Evolutionary conservation across 2,888 invertebrate genomes (phyloP), one percentile per base, ranked within the genome.

Genomic region (Andrena trimmerana): DNA sequence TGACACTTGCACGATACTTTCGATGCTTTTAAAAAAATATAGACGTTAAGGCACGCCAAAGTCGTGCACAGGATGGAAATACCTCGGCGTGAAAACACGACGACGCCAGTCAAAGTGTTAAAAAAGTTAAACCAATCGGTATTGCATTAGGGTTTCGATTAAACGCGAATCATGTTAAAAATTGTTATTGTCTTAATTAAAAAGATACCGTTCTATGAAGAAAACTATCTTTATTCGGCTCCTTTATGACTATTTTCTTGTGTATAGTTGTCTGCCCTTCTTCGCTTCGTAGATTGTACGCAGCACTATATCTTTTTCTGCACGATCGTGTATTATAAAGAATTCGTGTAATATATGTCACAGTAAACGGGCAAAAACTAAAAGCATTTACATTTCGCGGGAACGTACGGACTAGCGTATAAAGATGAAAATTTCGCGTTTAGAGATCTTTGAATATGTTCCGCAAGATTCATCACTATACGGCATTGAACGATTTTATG

Each of bases 201-300:
- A 8, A 33, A 1, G 4, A 20, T 57, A 33, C 16, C 31, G 20
- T 29, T 50, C 65, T 29, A 20, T 31, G 60, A 68, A 62, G 33
- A 24, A 13, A 24, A 70, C 73, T 67, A 78, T 69, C 70, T 68
- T 86, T 66, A 83, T 75, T 85, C 76, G 60, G 76, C 82, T 74
- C 59, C 72, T 84, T 62, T 69, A 48, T 67, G 48, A 77, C 57
- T 75, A 60, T 59, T 69, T 65, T 81, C 78, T 85, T 82, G 68
- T 82, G 78, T 82, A 85, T 78, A 86, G 68, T 86, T 85, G 82
- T 85, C 67, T 82, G 62, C 60, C 69, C 78, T 79, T 78, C 63
- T 79, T 66, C 78, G 79, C 79, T 79, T 79, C 69, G 70, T 79
- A 79, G 79, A 79, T 79, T 79, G 78, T 79, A 78, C 78, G 79